Evolutionary conservation across 2,113 vertebrate genomes (phyloP).

Genomic region (Sphyrna mokarran): DNA sequence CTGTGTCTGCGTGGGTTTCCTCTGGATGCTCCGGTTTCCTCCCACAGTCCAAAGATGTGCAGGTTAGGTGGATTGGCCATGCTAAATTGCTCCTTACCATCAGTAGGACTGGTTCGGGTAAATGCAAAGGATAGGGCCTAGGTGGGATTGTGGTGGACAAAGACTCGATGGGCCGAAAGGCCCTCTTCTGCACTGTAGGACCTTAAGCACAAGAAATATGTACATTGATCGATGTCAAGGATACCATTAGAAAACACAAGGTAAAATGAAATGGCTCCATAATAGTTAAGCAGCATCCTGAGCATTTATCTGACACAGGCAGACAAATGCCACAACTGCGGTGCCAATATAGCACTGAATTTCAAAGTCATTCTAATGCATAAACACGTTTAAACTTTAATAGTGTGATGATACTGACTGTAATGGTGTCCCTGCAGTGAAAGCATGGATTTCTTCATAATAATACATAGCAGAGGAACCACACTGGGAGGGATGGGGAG

Average conservation of each 20-base stretch:
- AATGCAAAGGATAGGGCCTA: too few species aligned
- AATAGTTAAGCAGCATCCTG: constrained; percentile 42
- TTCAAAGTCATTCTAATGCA: constrained; percentile 44
- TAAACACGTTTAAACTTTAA: constrained; percentile 50
- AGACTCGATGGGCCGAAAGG: too few species aligned
- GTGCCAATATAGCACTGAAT: constrained; percentile 32
- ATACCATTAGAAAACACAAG: not conserved
- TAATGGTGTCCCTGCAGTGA: constrained; percentile 40
- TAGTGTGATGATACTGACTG: constrained; percentile 43
- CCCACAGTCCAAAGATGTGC: too few species aligned
- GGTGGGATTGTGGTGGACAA: too few species aligned
- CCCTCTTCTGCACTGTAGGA: too few species aligned
- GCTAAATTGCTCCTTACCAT: too few species aligned
- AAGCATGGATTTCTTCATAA: constrained; percentile 7
- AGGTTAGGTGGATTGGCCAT: too few species aligned
- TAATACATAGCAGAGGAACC: constrained; percentile 39
- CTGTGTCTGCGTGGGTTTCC: too few species aligned
- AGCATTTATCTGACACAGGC: constrained; percentile 45
- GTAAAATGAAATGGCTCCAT: not conserved
- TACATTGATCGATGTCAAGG: not conserved
- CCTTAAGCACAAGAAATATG: not conserved
- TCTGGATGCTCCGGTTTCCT: too few species aligned
- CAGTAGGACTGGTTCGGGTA: too few species aligned
- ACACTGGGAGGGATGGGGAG: not conserved
- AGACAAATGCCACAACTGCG: constrained; percentile 38